A percentile compares a stretch with the other conserved stretches of the same genome.
Evolutionary conservation across 2,888 invertebrate species (phyloP).

Genomic region (Drosophila trichaetosa): DNA sequence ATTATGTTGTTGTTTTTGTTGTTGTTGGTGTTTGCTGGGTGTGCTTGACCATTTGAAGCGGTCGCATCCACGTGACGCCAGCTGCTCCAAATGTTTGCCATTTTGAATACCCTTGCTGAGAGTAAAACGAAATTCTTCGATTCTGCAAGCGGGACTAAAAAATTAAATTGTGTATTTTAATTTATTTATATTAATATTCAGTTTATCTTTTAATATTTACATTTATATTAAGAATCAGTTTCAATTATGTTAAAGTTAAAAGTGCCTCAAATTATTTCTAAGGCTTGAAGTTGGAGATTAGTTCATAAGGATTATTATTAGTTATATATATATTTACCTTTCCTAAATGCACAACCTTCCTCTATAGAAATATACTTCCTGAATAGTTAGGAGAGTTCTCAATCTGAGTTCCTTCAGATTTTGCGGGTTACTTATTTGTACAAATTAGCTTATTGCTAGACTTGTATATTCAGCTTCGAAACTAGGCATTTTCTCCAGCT

Average conservation of each 20-base stretch:
- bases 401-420: no score
- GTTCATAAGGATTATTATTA: not conserved
- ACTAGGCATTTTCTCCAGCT: no score
- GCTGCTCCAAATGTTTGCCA: constrained; percentile 68
- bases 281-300: not conserved
- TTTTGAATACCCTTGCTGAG: constrained; percentile 14
- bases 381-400: no score
- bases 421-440: no score
- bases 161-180: not conserved
- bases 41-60: constrained; percentile 55
- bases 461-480: no score
- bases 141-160: not conserved
- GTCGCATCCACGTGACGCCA: constrained; percentile 57
- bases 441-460: no score
- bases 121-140: not conserved
- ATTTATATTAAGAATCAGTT: not conserved
- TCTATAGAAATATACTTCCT: not conserved
- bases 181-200: not conserved
- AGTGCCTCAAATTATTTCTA: not conserved
- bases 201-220: not conserved
- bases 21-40: constrained; percentile 30
- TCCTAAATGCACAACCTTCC: no score
- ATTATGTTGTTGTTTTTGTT: constrained; percentile 60
- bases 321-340: no score
- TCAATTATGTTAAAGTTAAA: not conserved